Base-by-base conservation (phyloP, 2,888 invertebrate species). In the Dynastes hyllus region DNA sequence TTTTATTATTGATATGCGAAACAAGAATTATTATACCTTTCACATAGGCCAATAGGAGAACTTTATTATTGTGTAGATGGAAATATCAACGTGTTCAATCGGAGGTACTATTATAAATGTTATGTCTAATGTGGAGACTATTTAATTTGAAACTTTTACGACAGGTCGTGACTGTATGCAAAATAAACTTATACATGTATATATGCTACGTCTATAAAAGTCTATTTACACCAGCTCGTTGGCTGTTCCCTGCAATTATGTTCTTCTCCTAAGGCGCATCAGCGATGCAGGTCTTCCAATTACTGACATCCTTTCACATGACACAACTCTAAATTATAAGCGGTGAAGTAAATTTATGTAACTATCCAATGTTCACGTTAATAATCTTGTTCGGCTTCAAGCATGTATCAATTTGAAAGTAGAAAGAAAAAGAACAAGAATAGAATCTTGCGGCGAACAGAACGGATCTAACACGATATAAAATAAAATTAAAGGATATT, bases 151-250 rank as follows among this genome's bases (percentile, higher is more conserved):
- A 69, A 50, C 40, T 22, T 77, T 73, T 78, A 40, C 53, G 32
- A 71, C 65, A 63, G 58, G 51, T 71, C 78, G 71, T 78, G 78
- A 78, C 32, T 71, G 53, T 32, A 78, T 73, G 78, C 71, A 65
- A 63, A 71, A 78, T 40, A 40, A 67, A 6, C 40, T 67, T 53
- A 5, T 51, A 13, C n/a, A 6, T 53, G 3, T 53, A 53, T 22
- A 22, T 6, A 16, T 53, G 22, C 51, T n/a, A n/a, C 32, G 16
- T 37, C 32, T 51, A 53, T 77, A 67, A 37, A 63, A 51, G 40
- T 58, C 58, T 70, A 51, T 22, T 16, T 16, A 71, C 32, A 55
- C 40, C 32, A 71, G 32, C 55, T 55, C 13, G 53, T 71, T 22
- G 32, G 53, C 32, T 71, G 13, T 37, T 32, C 32, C 73, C 37